These are phyloP conservation scores for Neoniphon sammara DNA, from an alignment of 2,797 vertebrate species.

Conservation along the genomic window DNA sequence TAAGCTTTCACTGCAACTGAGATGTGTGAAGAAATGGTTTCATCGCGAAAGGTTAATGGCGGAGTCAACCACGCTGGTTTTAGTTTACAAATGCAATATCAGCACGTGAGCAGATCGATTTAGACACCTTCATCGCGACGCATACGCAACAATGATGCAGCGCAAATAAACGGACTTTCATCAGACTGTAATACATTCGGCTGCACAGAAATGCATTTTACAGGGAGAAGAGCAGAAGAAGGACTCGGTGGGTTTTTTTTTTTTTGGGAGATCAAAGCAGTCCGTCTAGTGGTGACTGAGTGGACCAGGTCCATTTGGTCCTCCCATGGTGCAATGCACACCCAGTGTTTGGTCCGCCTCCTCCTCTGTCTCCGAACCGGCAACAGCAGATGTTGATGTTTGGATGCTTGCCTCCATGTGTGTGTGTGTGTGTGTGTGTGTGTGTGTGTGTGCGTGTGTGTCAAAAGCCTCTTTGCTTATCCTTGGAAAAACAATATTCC, in stretches of 20 bases:
- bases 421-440: background rate
- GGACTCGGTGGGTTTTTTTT: too few relatives aligned
- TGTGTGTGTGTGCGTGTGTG: too few relatives aligned
- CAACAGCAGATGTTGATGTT: conserved; percentile 68
- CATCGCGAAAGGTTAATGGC: conserved; percentile 2
- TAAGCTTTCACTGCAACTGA: conserved; percentile 10
- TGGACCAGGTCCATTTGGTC: conserved; percentile 54
- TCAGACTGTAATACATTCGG: too few relatives aligned
- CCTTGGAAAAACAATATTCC: background rate
- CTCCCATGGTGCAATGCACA: conserved; percentile 64
- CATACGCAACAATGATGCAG: too few relatives aligned
- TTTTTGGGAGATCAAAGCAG: conserved; percentile 60
- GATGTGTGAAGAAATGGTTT: conserved; percentile 25
- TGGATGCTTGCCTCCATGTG: conserved; percentile 29
- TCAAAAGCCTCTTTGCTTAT: too few relatives aligned
- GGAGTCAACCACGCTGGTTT: too few relatives aligned
- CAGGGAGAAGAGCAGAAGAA: conserved; percentile 19
- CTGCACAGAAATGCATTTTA: background rate
- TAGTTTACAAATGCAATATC: too few relatives aligned
- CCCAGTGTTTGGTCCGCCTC: conserved; percentile 39
- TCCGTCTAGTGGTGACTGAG: conserved; percentile 33
- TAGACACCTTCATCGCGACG: too few relatives aligned
- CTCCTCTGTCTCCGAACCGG: conserved; percentile 49
- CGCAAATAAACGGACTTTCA: too few relatives aligned
- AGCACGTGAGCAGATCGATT: too few relatives aligned